Evolutionary conservation across 2,113 vertebrate genomes (phyloP).

Genomic region (Zeus faber): DNA sequence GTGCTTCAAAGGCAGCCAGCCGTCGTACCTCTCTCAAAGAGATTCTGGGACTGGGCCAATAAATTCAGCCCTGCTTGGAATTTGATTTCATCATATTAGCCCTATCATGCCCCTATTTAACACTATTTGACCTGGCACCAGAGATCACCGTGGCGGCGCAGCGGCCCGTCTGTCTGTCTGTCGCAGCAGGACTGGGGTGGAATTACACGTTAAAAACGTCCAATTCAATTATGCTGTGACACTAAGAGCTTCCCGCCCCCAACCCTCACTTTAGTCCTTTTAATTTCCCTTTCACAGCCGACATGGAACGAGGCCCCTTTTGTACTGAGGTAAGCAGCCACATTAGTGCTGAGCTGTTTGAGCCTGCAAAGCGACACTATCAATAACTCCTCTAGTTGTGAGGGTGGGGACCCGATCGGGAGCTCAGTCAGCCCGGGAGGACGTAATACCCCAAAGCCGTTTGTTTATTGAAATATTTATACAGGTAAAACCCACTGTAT

Average conservation of each 20-base stretch:
- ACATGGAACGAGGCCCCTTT: not conserved
- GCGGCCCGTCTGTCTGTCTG: conserved; percentile 44
- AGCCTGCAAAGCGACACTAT: conserved; percentile 32
- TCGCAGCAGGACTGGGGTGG: not conserved
- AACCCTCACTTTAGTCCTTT: not conserved
- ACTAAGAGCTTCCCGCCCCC: not conserved
- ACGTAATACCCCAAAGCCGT: conserved; percentile 43
- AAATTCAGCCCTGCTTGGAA: conserved; percentile 48
- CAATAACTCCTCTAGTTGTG: conserved; percentile 34
- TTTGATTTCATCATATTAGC: conserved; percentile 59
- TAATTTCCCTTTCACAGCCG: not conserved
- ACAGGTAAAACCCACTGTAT: conserved; percentile 60
- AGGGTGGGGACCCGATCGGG: not conserved
- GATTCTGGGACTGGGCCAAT: conserved; percentile 43
- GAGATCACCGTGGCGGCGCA: conserved; percentile 19
- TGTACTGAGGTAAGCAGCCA: conserved; percentile 15
- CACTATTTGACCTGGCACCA: conserved; percentile 42
- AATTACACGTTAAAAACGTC: not conserved
- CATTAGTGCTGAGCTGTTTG: no score
- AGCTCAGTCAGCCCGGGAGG: conserved; percentile 37
- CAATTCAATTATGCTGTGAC: conserved; percentile 1
- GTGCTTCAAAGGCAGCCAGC: conserved; percentile 51
- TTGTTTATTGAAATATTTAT: conserved; percentile 70
- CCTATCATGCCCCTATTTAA: conserved; percentile 41
- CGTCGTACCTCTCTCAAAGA: conserved; percentile 35